phyloP scores from a whole-genome alignment of 2,113 vertebrate genomes.

The Callithrix jacchus region DNA sequence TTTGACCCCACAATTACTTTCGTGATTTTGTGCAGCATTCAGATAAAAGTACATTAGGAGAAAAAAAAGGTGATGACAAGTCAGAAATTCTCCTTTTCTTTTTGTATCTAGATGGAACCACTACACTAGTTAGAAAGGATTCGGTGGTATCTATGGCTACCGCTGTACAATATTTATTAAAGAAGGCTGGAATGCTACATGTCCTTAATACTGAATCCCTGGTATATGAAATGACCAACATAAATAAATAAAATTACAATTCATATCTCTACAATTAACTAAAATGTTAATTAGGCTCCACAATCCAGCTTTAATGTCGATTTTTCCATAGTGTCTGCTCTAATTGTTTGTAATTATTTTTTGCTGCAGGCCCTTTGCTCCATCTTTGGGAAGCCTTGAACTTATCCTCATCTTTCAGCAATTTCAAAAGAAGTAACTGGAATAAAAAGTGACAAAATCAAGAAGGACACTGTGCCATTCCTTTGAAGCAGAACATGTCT shows the following conservation, averaged over 20 bases:
- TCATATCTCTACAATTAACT: not conserved
- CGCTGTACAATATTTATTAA: not conserved
- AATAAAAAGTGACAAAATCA: not conserved
- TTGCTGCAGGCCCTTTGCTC: not conserved
- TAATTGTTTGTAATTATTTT: conserved; percentile 23
- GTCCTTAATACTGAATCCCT: not conserved
- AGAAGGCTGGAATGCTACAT: not conserved
- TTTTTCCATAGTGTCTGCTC: not conserved
- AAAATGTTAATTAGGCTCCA: not conserved
- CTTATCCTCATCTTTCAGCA: not conserved
- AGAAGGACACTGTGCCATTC: not conserved
- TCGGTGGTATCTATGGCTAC: not conserved
- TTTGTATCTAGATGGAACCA: not conserved
- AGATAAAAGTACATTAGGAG: not conserved
- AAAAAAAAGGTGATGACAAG: not conserved
- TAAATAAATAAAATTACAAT: not conserved
- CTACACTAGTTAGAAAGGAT: not conserved
- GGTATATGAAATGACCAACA: not conserved
- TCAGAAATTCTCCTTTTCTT: not conserved
- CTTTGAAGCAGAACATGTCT: not conserved
- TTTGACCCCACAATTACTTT: not conserved
- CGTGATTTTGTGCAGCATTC: conserved; percentile 26
- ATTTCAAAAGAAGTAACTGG: not conserved
- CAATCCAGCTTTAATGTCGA: not conserved
- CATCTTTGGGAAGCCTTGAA: not conserved